phyloP scores from a whole-genome alignment of 1,140 invertebrate genomes.

The Brachionus koreanus region DNA sequence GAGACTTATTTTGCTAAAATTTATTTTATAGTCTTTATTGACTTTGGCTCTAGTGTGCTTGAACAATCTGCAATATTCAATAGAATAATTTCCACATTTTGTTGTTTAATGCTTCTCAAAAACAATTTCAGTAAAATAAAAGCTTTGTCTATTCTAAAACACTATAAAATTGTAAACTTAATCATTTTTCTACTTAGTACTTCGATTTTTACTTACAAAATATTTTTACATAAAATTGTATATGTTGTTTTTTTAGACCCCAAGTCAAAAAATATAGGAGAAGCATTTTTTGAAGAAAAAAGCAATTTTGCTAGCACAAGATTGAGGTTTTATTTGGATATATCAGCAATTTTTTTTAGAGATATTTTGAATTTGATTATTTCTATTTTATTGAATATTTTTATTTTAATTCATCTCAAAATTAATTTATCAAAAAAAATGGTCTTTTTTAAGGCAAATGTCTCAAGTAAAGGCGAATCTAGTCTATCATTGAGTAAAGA shows the following conservation, averaged over 20 bases:
- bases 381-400: not conserved
- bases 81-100: not conserved
- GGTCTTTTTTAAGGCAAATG: not conserved
- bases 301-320: not conserved
- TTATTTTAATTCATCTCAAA: not conserved
- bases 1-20: not conserved
- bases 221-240: no score
- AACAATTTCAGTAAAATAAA: not conserved
- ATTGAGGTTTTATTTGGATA: not conserved
- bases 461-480: no score
- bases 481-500: no score
- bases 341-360: not conserved
- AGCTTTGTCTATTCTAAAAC: not conserved
- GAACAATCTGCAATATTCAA: not conserved
- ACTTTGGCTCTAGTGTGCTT: not conserved
- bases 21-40: not conserved
- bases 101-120: not conserved
- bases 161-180: not conserved
- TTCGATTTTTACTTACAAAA: not conserved
- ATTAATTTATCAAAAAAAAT: not conserved
- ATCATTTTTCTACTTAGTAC: not conserved
- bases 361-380: not conserved
- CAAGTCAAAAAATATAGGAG: not conserved
- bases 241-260: not conserved
- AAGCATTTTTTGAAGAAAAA: not conserved